phyloP scores from a whole-genome alignment of 2,888 invertebrate species.

The Heteropelma amictum region DNA sequence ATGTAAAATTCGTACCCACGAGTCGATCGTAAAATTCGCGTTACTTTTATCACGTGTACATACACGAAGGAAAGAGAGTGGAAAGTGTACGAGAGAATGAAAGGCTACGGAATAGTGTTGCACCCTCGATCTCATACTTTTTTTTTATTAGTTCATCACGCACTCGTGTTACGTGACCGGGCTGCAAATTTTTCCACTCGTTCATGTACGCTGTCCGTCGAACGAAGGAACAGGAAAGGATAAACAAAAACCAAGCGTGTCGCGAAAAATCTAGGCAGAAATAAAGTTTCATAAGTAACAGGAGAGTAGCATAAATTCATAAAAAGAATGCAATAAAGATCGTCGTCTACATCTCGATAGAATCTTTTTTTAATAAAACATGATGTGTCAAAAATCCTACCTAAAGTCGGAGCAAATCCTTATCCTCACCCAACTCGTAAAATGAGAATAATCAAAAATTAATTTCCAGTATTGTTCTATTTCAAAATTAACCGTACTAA shows the following conservation, averaged over 20 bases:
- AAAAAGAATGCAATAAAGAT: too few relatives aligned
- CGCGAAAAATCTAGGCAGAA: slow-evolving; percentile 2
- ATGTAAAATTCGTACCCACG: slow-evolving; percentile 16
- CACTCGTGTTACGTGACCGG: slow-evolving; percentile 46
- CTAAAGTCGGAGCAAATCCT: too few relatives aligned
- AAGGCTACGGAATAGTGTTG: too few relatives aligned
- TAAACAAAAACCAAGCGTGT: not conserved
- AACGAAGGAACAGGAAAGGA: not conserved
- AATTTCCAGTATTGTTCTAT: too few relatives aligned
- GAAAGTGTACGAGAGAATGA: too few relatives aligned
- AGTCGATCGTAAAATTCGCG: slow-evolving; percentile 41
- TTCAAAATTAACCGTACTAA: too few relatives aligned
- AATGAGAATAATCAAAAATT: too few relatives aligned
- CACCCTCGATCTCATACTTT: slow-evolving; percentile 2
- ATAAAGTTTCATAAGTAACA: slow-evolving; percentile 3
- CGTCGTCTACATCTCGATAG: too few relatives aligned
- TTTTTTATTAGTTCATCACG: slow-evolving; percentile 38
- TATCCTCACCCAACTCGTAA: too few relatives aligned
- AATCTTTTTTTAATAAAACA: too few relatives aligned
- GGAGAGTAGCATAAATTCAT: too few relatives aligned
- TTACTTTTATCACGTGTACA: slow-evolving; percentile 26
- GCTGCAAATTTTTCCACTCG: slow-evolving; percentile 26
- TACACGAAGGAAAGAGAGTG: not conserved
- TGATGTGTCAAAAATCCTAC: too few relatives aligned
- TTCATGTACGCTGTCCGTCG: slow-evolving; percentile 2